Base-by-base conservation (phyloP, 2,888 invertebrate genomes). In the Lasioglossum figueresi region DNA sequence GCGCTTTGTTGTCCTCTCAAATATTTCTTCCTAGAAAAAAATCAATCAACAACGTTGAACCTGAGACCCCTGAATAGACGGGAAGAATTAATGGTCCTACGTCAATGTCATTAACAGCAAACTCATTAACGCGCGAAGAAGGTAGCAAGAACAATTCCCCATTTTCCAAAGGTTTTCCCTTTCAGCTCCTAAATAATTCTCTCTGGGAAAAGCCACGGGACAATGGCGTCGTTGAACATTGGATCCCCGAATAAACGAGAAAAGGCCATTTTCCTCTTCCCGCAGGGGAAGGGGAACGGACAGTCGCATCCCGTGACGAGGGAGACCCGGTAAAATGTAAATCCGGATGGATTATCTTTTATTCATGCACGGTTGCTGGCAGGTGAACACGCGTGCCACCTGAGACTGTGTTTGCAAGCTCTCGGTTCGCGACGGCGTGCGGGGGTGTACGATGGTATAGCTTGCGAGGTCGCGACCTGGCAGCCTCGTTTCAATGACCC, bases 401-500 rank as follows among this genome's bases (percentile, higher is more conserved):
- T 43, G 23, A 27, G 63, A 71, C 73, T 66, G 63, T 19, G 56
- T 27, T 63, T 16, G 31, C 59, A 52, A 63, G 16, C 66, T 72
- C 45, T 8, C 16, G 12, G 34, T 23, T 52, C 19, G 31, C 27
- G n/a, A 23, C 14, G 19, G 31, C 34, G 68, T 19, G 31, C 27
- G n/a, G 27, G 19, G 23, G n/a, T 43, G 68, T n/a, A 43, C 23
- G 27, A 8, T 5, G 37, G 56, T 43, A 45, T 48, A 52, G 70
- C 59, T 63, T 48, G 73, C 34, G 84, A 82, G 82, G 84, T 88
- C 89, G 75, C 83, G 89, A 90, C 89, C 89, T 23, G 82, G 31
- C 87, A 84, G 77, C 88, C 90, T 79, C 84, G 88, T 88, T 90
- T 83, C 90, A 88, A 89, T 82, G 85, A 90, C 85, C 88, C 75